Base-by-base conservation (phyloP, 2,888 invertebrate species). In the Nomada ferruginata region DNA sequence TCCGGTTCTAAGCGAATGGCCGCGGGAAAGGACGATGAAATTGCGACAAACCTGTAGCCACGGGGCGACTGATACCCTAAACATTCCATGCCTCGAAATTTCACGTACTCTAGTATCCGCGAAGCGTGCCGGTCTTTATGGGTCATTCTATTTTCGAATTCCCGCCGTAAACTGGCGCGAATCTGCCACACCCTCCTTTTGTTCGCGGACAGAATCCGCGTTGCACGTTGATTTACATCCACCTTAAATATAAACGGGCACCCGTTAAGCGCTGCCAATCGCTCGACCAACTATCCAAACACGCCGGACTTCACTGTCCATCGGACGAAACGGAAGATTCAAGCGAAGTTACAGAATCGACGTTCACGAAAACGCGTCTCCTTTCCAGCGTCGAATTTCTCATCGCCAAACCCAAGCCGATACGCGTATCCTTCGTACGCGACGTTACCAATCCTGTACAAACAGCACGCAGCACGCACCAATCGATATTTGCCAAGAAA, bases 181-280 rank as follows among this genome's bases (percentile, higher is more conserved):
- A 78, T 78, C 74, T 66, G 83, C 74, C 83, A 83, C 83, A 83
- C 83, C 83, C 82, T 83, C 66, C 74, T 70, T 83, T 83, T 82
- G 83, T 83, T 65, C 77, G 70, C 73, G 53, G 69, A 68, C 76
- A 52, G 68, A 81, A 69, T 23, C 57, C 76, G 72, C 60, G 70
- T 73, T 63, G 68, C 66, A 20, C 61, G 47, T 71, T 59, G 74
- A 82, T 82, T 82, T 82, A 82, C 68, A 59, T 79, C 71, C 74
- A 50, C 82, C 69, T 80, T 79, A 57, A 81, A 60, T 52, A 65
- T 23, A 65, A 75, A 72, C 64, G n/a, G 15, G 13, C 36, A 44
- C 23, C n/a, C 29, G 23, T 52, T 57, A 52, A 80, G 10, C 52
- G 11, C 42, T 42, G 29, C 79, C 63, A 72, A 80, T 80, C 61